Conservation (phyloP, 1,140 invertebrate genomes). For the Lordiphosa stackelbergi region DNA sequence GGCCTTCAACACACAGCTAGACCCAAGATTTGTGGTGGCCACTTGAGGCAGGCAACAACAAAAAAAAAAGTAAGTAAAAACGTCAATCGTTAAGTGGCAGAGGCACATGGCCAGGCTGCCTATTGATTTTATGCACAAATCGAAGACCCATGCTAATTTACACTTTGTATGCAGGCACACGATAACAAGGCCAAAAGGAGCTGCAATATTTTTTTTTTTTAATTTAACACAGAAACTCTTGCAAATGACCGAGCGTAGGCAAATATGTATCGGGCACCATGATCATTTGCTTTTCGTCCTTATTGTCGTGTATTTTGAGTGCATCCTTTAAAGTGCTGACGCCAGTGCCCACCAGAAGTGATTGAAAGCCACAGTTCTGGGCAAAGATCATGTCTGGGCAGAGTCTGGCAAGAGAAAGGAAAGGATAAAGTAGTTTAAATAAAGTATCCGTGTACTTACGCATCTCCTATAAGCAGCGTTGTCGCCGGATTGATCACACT, state of each 20-base stretch:
- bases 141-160: slow-evolving; percentile 42
- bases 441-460: too few relatives aligned
- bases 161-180: slow-evolving; percentile 45
- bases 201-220: too few relatives aligned
- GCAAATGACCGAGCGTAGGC: slow-evolving; percentile 29
- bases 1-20: slow-evolving; percentile 14
- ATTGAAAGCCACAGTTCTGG: slow-evolving; percentile 50
- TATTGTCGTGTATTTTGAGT: slow-evolving; percentile 14
- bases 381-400: slow-evolving; percentile 46
- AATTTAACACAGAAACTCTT: slow-evolving; percentile 38
- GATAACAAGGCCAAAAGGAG: background rate
- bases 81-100: slow-evolving; percentile 5
- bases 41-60: slow-evolving; percentile 17
- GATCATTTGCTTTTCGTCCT: slow-evolving; percentile 17
- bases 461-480: slow-evolving; percentile 59
- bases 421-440: too few relatives aligned
- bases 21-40: slow-evolving; percentile 27
- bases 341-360: slow-evolving; percentile 48
- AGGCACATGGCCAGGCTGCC: background rate
- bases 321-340: slow-evolving; percentile 33
- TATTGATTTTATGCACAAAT: slow-evolving; percentile 52
- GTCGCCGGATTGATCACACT: slow-evolving; percentile 39
- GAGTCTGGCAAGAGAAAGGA: slow-evolving; percentile 14
- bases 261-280: slow-evolving; percentile 48
- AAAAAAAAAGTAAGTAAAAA: slow-evolving; percentile 2